Base-by-base conservation (phyloP, 2,113 vertebrate species). In the Talpa occidentalis region DNA sequence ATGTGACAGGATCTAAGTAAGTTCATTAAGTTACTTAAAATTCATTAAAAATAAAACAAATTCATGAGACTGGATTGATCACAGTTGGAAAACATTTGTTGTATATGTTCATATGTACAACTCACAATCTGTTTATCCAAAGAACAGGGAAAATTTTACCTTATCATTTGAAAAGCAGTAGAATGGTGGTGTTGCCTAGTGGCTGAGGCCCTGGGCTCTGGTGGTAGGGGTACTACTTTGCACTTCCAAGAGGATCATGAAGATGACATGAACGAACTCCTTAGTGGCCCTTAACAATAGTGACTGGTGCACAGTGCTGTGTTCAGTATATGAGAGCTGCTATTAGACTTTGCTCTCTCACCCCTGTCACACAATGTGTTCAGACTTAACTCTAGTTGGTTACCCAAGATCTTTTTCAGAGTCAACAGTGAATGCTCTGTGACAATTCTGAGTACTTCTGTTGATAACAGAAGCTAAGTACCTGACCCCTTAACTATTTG, bases 21-120 rank as follows among this genome's bases (percentile, higher is more conserved):
- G 62, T 86, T 83, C 52, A 89, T 60, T 66, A 78, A 62, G 77
- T 76, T 10, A 14, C 54, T 76, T 74, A 49, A 86, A 79, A 66
- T 89, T 82, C 28, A 82, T 60, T 73, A 89, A 93, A 91, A 92
- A 72, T 83, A 70, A 74, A 77, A 81, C 54, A 74, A 42, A 76
- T 84, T 81, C 14, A 73, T 44, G n/a, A 88, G 56, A 37, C 37
- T 78, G 14, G n/a, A 42, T 47, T 90, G n/a, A 40, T 80, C 54
- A 81, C n/a, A 52, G 37, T 30, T 93, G 47, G 52, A 81, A 90
- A 73, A 54, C 93, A 19, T 80, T 94, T 90, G 35, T 70, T 85
- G 30, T 12, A 40, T 37, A n/a, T 76, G 26, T 90, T 66, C n/a
- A 19, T 35, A 30, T 35, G 28, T 73, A 90, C 28, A 69, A 35